A percentile compares a stretch with the other conserved stretches of the same genome.
phyloP scores from a whole-genome alignment of 1,140 invertebrate genomes.

The Euura lappo region DNA sequence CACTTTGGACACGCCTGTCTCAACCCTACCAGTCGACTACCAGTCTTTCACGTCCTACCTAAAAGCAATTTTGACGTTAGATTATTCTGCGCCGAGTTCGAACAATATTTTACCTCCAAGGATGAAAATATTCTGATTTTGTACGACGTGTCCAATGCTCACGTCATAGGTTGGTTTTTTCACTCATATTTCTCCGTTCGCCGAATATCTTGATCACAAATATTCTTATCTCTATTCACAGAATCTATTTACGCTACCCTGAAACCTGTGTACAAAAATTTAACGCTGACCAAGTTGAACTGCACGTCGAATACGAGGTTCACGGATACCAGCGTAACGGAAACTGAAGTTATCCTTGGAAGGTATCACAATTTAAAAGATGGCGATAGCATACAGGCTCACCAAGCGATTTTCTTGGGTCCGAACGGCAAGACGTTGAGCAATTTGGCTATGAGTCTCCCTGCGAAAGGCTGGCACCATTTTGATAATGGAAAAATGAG shows the following conservation, averaged over 20 bases:
- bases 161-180: conserved; percentile 65
- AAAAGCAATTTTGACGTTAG: conserved; percentile 64
- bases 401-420: conserved; percentile 66
- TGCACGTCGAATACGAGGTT: conserved; percentile 49
- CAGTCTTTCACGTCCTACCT: conserved; percentile 75
- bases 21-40: conserved; percentile 70
- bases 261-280: conserved; percentile 35
- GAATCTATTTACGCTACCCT: conserved; percentile 39
- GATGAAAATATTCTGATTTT: conserved; percentile 68
- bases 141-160: conserved; percentile 76
- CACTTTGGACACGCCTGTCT: conserved; percentile 93
- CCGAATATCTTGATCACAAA: conserved; percentile 44
- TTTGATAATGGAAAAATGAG: conserved; percentile 51
- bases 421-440: conserved; percentile 56
- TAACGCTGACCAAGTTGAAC: conserved; percentile 48
- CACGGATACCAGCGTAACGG: conserved; percentile 28
- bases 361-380: conserved; percentile 46
- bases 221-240: conserved; percentile 33
- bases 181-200: conserved; percentile 18
- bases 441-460: conserved; percentile 62
- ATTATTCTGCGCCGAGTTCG: conserved; percentile 49
- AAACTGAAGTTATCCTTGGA: conserved; percentile 39
- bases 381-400: conserved; percentile 48
- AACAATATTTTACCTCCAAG: conserved; percentile 43
- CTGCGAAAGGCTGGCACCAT: conserved; percentile 61